Conservation (phyloP, 2,888 invertebrate species). For the Holacanthella duospinosa region DNA sequence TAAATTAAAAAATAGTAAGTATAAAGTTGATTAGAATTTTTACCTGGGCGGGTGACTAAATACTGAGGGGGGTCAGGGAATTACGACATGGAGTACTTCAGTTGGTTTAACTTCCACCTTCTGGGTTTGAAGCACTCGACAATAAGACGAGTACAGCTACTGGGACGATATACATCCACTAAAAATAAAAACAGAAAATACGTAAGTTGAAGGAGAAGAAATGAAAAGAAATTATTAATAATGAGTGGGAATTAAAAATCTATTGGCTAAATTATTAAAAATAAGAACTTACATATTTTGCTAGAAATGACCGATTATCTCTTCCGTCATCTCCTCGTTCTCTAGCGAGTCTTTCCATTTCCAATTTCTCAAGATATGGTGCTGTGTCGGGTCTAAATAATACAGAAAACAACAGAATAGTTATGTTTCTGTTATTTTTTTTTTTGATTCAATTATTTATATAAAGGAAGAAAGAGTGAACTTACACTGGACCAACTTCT, state of each 20-base stretch:
- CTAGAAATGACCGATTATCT: slow-evolving; percentile 89
- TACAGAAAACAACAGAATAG: neutral
- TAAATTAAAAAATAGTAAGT: too few relatives aligned
- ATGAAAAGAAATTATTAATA: slow-evolving; percentile 5
- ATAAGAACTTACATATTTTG: slow-evolving; percentile 80
- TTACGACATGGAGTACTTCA: too few relatives aligned
- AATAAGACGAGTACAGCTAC: slow-evolving; percentile 80
- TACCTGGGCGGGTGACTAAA: too few relatives aligned
- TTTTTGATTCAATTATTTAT: slow-evolving; percentile 37
- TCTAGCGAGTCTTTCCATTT: slow-evolving; percentile 76
- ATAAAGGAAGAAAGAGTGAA: slow-evolving; percentile 38
- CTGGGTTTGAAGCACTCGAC: slow-evolving; percentile 75
- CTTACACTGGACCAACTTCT: slow-evolving; percentile 67
- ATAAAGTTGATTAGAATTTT: too few relatives aligned
- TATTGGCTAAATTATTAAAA: neutral
- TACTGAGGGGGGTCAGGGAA: too few relatives aligned
- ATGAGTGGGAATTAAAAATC: neutral
- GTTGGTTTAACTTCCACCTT: slow-evolving; percentile 38
- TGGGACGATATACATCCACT: slow-evolving; percentile 99
- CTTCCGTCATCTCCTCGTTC: slow-evolving; percentile 83
- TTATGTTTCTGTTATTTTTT: neutral
- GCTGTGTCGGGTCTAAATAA: slow-evolving; percentile 77
- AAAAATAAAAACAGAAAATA: too few relatives aligned
- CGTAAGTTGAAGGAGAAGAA: slow-evolving; percentile 35
- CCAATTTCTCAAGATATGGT: slow-evolving; percentile 83